phyloP scores from a whole-genome alignment of 1,140 invertebrate genomes.

The Bursaphelenchus mucronatus region DNA sequence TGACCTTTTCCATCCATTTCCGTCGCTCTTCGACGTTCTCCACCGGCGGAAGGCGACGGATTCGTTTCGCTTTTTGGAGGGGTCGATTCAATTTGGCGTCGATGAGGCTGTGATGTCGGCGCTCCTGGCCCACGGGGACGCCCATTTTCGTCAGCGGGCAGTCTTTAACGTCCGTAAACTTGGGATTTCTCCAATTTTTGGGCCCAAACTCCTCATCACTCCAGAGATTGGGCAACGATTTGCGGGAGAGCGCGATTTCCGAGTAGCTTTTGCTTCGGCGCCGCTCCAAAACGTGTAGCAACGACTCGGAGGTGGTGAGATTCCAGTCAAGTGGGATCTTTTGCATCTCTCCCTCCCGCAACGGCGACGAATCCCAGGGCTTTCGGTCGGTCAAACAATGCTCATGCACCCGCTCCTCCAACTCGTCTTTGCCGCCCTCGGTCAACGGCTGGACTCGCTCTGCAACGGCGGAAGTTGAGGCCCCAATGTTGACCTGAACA shows the following conservation, averaged over 20 bases:
- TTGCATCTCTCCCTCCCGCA: conserved; percentile 8
- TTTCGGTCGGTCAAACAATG: conserved; percentile 10
- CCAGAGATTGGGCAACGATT: background rate
- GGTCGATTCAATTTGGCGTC: conserved; percentile 1
- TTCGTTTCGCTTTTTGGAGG: background rate
- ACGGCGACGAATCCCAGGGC: conserved; percentile 6
- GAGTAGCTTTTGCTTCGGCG: background rate
- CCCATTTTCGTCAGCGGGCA: no score
- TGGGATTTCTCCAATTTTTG: background rate
- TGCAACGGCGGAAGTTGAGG: background rate
- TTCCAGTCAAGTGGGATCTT: conserved; percentile 15
- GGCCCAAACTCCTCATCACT: background rate
- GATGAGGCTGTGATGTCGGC: background rate
- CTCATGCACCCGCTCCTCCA: conserved; percentile 5
- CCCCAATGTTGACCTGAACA: no score
- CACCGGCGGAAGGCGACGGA: background rate
- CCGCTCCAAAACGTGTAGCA: background rate
- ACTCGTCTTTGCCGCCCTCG: background rate
- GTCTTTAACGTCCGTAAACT: no score
- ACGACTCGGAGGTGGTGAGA: background rate
- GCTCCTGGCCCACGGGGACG: background rate
- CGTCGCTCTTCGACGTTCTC: background rate
- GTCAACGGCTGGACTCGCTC: conserved; percentile 1
- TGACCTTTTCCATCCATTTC: conserved; percentile 9
- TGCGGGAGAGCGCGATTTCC: conserved; percentile 2